Evolutionary conservation across 1,140 invertebrate genomes (phyloP).

Genomic region (Tetranychus cinnabarinus): DNA sequence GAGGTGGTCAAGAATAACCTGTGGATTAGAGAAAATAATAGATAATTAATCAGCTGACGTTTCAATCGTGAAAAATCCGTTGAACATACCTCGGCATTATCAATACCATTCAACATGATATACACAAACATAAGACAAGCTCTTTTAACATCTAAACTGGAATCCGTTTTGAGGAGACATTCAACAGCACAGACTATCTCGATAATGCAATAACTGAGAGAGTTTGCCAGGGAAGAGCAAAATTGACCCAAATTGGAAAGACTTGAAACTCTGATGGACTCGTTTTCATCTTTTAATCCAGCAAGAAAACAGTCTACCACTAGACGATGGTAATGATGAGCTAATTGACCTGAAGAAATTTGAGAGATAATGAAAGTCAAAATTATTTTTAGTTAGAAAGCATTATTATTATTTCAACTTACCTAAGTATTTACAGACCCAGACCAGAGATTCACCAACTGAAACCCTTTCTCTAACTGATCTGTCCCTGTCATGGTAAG

Average conservation of each 20-base stretch:
- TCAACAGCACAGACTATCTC: conserved; percentile 43
- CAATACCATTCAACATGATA: conserved; percentile 43
- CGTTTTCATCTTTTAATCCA: conserved; percentile 35
- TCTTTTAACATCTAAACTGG: conserved; percentile 39
- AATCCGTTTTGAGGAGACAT: conserved; percentile 38
- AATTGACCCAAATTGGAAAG: conserved; percentile 62
- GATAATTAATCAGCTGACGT: background rate
- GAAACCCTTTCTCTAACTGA: conserved; percentile 40
- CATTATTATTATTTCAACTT: conserved; percentile 14
- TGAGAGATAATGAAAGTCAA: conserved; percentile 14
- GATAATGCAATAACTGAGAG: conserved; percentile 28
- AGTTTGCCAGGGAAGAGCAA: conserved; percentile 45
- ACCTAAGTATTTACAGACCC: conserved; percentile 43
- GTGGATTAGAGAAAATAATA: background rate
- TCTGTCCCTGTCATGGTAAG: conserved; percentile 26
- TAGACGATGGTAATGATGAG: conserved; percentile 38
- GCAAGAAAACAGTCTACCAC: conserved; percentile 45
- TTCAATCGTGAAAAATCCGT: too few species aligned
- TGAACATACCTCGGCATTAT: conserved; percentile 34
- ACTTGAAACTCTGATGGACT: conserved; percentile 48
- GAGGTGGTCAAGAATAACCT: background rate
- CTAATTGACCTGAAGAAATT: conserved; percentile 35
- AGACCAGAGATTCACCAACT: conserved; percentile 54
- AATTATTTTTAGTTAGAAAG: conserved; percentile 7
- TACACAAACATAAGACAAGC: conserved; percentile 50